Base-by-base conservation (phyloP, 2,888 invertebrate genomes). In the Epicampocera succincta region DNA sequence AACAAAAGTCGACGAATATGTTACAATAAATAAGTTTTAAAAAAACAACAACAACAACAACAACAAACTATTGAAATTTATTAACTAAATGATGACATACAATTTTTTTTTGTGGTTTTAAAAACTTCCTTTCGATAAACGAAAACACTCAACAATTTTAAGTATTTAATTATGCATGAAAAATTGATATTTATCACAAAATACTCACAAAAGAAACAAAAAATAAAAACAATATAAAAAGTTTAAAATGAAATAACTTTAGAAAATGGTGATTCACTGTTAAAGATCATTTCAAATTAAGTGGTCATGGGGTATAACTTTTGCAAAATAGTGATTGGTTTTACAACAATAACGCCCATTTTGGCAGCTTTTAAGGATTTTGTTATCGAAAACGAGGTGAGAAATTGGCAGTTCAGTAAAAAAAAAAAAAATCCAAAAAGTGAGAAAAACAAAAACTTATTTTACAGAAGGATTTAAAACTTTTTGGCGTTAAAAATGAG, bases 301-400 rank as follows among this genome's bases (percentile, higher is more conserved):
- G 4, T 17, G 2, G 44, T 3, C 81, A 82, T 82, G 81, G 25
- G 44, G 12, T 50, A 11, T 65, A 42, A 52, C 52, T 52, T 69
- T 19, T 63, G 9, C 19, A 17, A 66, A 12, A 13, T 69, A 2
- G 17, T 68, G 25, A 13, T 44, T 19, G 12, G 33, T 38, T 54
- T 50, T 3, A 40, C 29, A 3, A 42, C 12, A 9, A 65, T 68
- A 6, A 15, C 63, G 60, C n/a, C 50, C 11, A 61, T 58, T 25
- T 52, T 44, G 56, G 80, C 48, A 19, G 66, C 73, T 46, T 74
- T 88, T 13, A 68, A 85, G 80, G 88, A 88, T 77, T 88, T 88
- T 72, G 81, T 88, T 1, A 63, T 88, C 11, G 77, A 71, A 54
- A 58, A 84, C 25, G 84, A 86, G 42, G 81, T 84, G 15, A 73